A percentile compares a stretch with the other conserved stretches of the same genome.
Evolutionary conservation across 2,113 vertebrate genomes (phyloP).

Genomic region (Pseudorhombus dupliciocellatus): DNA sequence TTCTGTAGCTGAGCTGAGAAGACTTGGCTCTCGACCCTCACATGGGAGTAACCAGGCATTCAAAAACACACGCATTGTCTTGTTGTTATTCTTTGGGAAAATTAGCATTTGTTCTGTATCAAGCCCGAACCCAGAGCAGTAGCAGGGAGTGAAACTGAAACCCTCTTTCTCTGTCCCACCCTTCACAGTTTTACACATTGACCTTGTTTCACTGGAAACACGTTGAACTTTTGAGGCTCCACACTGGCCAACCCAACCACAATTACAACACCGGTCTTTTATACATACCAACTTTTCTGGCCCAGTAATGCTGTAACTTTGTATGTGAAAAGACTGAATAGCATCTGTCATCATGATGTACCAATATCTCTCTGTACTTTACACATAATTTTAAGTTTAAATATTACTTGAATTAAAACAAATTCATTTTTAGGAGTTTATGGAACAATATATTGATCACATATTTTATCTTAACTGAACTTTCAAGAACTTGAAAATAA

Average conservation of each 20-base stretch:
- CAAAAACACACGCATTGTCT: constrained; percentile 18
- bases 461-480: no score
- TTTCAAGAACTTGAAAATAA: no score
- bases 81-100: constrained; percentile 8
- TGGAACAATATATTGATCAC: no score
- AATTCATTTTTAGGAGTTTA: no score
- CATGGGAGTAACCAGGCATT: constrained; percentile 21
- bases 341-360: neutral
- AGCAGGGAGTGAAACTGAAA: constrained; percentile 31
- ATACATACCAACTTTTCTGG: neutral
- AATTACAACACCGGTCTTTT: neutral
- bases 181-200: constrained; percentile 10
- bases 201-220: neutral
- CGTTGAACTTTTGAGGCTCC: neutral
- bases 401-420: no score
- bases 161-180: neutral
- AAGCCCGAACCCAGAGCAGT: constrained; percentile 30
- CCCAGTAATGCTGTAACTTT: neutral
- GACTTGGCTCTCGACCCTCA: neutral
- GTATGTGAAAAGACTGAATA: neutral
- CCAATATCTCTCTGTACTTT: neutral
- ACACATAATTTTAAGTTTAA: neutral
- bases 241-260: neutral
- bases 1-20: constrained; percentile 8
- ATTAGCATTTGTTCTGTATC: constrained; percentile 49